Conservation (phyloP, 2,797 vertebrate genomes). For the Sebastes minor region DNA sequence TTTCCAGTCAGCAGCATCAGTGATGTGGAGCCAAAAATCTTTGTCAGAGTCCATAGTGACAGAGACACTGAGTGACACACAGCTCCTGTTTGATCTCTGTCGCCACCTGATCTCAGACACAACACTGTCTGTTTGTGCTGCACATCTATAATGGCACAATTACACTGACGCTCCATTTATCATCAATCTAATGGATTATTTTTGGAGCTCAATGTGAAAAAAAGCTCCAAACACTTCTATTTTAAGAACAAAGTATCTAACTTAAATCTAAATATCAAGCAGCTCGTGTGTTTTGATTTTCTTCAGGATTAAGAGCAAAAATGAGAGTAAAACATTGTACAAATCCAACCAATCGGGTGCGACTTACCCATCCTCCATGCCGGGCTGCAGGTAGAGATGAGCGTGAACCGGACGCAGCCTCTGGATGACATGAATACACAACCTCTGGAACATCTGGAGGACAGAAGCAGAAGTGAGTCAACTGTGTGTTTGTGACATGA, state of each 20-base stretch:
- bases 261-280: neutral
- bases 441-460: slow-evolving; percentile 96
- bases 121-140: neutral
- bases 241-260: neutral
- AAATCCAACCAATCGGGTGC: neutral
- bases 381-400: slow-evolving; percentile 97
- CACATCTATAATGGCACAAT: neutral
- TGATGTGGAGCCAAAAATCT: slow-evolving; percentile 30
- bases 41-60: slow-evolving; percentile 20
- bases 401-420: slow-evolving; percentile 95
- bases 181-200: neutral
- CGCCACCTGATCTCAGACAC: slow-evolving; percentile 17
- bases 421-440: slow-evolving; percentile 99
- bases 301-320: neutral
- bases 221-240: neutral
- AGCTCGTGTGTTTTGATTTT: neutral
- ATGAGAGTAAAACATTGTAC: neutral
- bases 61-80: slow-evolving; percentile 19
- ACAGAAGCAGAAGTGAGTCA: neutral
- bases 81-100: slow-evolving; percentile 34
- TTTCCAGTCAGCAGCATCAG: too few species aligned
- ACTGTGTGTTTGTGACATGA: neutral
- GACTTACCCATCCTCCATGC: slow-evolving; percentile 95
- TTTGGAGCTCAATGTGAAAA: neutral
- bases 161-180: accelerated